Evolutionary conservation across 1,140 invertebrate genomes (phyloP), one percentile per base, ranked within the genome.

Genomic region (Nephotettix cincticeps): DNA sequence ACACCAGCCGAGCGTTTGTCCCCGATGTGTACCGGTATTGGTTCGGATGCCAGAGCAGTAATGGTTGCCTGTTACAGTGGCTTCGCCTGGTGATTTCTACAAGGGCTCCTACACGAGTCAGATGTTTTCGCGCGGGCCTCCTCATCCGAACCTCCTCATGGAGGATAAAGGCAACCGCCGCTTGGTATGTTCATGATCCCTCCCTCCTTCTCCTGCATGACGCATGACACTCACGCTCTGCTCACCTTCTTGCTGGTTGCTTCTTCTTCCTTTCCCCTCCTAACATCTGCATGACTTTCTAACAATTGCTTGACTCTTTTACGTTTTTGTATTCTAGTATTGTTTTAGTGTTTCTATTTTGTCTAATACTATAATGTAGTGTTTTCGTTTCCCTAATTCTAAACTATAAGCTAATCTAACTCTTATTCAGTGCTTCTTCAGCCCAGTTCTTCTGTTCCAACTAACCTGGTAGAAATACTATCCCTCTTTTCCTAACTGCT

Each of bases 11-110:
- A 14, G n/a, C 43, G 66, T 45, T 36, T 36, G 4, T 36, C 32
- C 32, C 32, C 14, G 14, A 6, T 36, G n/a, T n/a, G n/a, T n/a
- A n/a, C n/a, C n/a, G 13, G 65, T 67, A 19, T 45, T 27, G 19
- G 32, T 51, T 14, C 23, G 4, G 27, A 65, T 36, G 23, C 19
- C 19, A 14, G 4, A 6, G 63, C 6, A 14, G 29, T 36, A 30
- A 36, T 19, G 56, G 14, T 61, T 27, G 63, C 63, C 65, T 88
- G 84, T 89, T 89, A 84, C 90, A 92, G 90, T 92, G 90, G 90
- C 89, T 86, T 87, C 87, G 79, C 84, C 85, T 78, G 86, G 87
- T 83, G 90, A 92, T 87, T 89, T 88, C 89, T 91, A 88, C 91
- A 92, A 92, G 88, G 87, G 86, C 88, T 71, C 71, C 56, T 88